A percentile compares a stretch with the other conserved stretches of the same genome.
phyloP scores from a whole-genome alignment of 2,113 vertebrate species.

The Anseranas semipalmata region DNA sequence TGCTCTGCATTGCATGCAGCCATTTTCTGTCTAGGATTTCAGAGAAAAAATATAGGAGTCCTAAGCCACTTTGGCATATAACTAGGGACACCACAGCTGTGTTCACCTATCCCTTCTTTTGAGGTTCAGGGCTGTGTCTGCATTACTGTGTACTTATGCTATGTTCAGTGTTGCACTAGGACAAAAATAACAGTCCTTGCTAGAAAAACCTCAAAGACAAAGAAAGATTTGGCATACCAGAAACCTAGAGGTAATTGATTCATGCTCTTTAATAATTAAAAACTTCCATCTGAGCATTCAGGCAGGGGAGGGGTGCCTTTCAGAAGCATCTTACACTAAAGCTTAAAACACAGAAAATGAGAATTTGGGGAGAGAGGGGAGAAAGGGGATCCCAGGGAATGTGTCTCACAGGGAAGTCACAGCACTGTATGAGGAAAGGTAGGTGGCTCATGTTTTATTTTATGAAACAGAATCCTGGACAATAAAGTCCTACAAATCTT shows the following conservation, averaged over 20 bases:
- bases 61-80: not conserved
- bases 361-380: not conserved
- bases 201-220: not conserved
- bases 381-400: not conserved
- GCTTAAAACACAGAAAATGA: not conserved
- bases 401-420: not conserved
- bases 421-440: not conserved
- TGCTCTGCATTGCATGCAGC: not conserved
- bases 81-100: not conserved
- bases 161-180: not conserved
- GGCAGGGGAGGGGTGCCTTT: not conserved
- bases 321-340: not conserved
- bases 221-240: not conserved
- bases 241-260: constrained; percentile 32
- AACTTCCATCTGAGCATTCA: not conserved
- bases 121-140: not conserved
- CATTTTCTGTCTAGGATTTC: not conserved
- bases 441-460: not conserved
- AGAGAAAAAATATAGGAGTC: not conserved
- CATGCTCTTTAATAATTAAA: constrained; percentile 25
- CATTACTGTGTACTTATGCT: not conserved
- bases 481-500: not conserved
- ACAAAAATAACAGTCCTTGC: not conserved
- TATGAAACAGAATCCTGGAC: not conserved
- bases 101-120: not conserved